These are phyloP conservation scores for Nephrotoma appendiculata DNA, from an alignment of 2,888 invertebrate species.

Conservation along the genomic window DNA sequence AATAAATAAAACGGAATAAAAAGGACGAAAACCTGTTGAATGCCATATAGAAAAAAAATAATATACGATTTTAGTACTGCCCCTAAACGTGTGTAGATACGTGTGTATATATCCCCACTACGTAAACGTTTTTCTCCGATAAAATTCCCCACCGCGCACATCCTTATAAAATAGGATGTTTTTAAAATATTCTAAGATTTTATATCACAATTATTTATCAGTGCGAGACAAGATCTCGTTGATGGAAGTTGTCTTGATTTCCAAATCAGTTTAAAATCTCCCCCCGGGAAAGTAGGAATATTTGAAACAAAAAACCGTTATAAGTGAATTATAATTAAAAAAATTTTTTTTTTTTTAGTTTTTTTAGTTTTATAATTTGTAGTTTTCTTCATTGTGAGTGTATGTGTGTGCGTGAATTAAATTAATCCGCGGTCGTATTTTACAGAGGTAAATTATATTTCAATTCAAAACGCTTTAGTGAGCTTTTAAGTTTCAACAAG, in stretches of 20 bases:
- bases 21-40: neutral
- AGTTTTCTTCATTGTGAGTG: neutral
- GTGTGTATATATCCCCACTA: neutral
- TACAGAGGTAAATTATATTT: neutral
- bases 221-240: slow-evolving; percentile 3
- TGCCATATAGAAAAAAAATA: neutral
- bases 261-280: neutral
- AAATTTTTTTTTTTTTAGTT: neutral
- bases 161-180: neutral
- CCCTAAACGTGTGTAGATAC: neutral
- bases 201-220: neutral
- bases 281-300: neutral
- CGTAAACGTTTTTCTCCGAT: neutral
- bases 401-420: too few species aligned
- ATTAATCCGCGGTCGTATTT: neutral
- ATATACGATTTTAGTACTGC: neutral
- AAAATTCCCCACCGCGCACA: neutral
- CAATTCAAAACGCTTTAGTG: neutral
- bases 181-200: neutral
- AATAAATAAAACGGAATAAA: neutral
- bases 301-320: neutral
- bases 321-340: neutral
- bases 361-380: neutral
- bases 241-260: neutral
- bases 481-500: neutral